Conservation (phyloP, 2,888 invertebrate genomes). For the Acheta domesticus region DNA sequence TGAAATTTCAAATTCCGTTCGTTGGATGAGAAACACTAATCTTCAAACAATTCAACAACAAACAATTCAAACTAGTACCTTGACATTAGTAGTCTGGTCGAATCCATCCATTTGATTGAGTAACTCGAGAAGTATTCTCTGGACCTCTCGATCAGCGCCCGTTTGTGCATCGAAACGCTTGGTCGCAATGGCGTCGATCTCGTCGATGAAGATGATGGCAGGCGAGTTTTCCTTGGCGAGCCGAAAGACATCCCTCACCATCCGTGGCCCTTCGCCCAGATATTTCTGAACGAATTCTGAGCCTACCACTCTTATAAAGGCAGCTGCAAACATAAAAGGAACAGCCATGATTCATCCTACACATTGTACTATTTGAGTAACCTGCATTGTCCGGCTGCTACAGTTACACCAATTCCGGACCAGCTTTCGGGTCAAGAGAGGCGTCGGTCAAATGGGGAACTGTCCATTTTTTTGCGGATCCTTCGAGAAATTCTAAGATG, state of each 20-base stretch:
- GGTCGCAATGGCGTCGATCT: slow-evolving; percentile 99
- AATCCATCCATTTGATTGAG: slow-evolving; percentile 99
- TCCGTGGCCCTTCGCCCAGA: slow-evolving; percentile 96
- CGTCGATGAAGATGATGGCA: slow-evolving; percentile 99
- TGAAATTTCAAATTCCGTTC: too few relatives aligned
- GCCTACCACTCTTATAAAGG: slow-evolving; percentile 97
- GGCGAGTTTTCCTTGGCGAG: slow-evolving; percentile 98
- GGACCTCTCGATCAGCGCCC: slow-evolving; percentile 96
- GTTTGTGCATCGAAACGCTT: slow-evolving; percentile 98
- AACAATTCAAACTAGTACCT: slow-evolving; percentile 52
- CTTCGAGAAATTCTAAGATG: too few relatives aligned
- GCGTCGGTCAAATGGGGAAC: too few relatives aligned
- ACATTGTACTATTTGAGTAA: not conserved
- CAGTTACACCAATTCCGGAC: not conserved
- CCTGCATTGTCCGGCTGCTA: not conserved
- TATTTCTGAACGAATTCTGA: slow-evolving; percentile 99
- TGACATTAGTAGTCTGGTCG: slow-evolving; percentile 99
- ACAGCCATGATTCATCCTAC: too few relatives aligned
- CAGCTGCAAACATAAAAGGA: slow-evolving; percentile 57
- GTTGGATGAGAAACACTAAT: too few relatives aligned
- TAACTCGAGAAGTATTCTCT: slow-evolving; percentile 92
- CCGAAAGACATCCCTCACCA: slow-evolving; percentile 98
- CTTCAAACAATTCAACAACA: too few relatives aligned
- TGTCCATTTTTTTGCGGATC: too few relatives aligned
- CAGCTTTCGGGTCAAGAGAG: not conserved